Conservation (phyloP, 2,797 vertebrate genomes). For the Lerista edwardsae region DNA sequence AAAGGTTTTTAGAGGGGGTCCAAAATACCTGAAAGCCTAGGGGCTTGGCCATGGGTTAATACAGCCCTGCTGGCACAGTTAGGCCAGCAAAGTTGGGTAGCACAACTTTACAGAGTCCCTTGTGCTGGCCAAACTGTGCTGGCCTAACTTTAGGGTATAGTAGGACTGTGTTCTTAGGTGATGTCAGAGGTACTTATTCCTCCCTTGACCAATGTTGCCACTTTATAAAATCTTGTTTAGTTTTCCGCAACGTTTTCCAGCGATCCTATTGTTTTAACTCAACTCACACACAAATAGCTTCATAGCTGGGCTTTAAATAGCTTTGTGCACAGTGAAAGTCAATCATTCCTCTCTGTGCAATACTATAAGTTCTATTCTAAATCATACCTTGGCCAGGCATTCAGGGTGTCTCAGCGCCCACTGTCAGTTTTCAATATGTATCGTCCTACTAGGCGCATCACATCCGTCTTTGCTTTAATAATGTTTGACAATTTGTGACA, state of each 20-base stretch:
- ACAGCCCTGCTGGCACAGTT: too few species aligned
- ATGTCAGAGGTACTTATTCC: background rate
- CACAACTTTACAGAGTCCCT: too few species aligned
- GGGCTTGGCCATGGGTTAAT: too few species aligned
- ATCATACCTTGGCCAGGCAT: constrained; percentile 32
- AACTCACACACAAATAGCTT: too few species aligned
- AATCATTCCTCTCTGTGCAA: background rate
- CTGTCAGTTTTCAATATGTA: constrained; percentile 24
- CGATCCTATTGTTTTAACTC: too few species aligned
- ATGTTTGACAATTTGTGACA: constrained; percentile 84
- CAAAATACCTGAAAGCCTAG: too few species aligned
- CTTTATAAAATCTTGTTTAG: background rate
- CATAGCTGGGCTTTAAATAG: background rate
- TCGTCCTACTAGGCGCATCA: constrained; percentile 46
- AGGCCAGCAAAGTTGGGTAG: too few species aligned
- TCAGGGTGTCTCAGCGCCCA: background rate
- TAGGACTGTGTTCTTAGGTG: too few species aligned
- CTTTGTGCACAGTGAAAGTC: background rate
- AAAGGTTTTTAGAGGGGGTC: too few species aligned
- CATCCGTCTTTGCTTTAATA: constrained; percentile 74
- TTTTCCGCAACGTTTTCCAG: background rate
- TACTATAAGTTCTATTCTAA: constrained; percentile 1
- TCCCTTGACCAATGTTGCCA: background rate
- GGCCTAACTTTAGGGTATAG: too few species aligned
- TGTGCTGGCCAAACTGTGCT: too few species aligned